Evolutionary conservation across 2,888 invertebrate genomes (phyloP).

Genomic region (Thelaira solivaga): DNA sequence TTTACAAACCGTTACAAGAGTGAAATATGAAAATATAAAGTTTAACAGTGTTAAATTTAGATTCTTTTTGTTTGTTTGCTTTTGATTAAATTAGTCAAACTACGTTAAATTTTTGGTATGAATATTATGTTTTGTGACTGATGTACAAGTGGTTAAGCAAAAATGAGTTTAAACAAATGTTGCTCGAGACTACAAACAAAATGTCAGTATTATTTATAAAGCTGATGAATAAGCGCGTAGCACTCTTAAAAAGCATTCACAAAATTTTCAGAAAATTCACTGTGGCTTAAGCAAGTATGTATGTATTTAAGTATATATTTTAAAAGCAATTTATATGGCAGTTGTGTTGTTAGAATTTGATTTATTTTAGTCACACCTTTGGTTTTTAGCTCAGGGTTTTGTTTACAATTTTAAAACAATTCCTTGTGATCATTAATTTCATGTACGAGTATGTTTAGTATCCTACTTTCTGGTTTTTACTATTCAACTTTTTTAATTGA

Average conservation of each 20-base stretch:
- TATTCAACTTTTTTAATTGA: not conserved
- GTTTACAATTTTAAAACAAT: constrained; percentile 14
- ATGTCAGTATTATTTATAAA: constrained; percentile 17
- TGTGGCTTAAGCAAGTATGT: constrained; percentile 1
- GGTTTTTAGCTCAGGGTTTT: constrained; percentile 25
- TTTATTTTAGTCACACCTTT: constrained; percentile 49
- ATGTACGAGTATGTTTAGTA: not conserved
- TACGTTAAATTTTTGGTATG: constrained; percentile 4
- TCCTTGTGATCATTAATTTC: constrained; percentile 19
- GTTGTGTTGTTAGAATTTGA: constrained; percentile 41
- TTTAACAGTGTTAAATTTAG: not conserved
- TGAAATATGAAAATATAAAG: constrained; percentile 46
- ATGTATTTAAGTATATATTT: constrained; percentile 2
- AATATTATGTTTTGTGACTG: not conserved
- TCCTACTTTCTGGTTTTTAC: constrained; percentile 22
- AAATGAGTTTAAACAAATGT: not conserved
- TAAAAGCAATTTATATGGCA: constrained; percentile 30
- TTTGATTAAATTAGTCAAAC: constrained; percentile 7
- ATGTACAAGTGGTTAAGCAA: not conserved
- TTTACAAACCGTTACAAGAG: constrained; percentile 16
- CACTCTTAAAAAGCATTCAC: not conserved
- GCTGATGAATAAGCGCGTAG: constrained; percentile 29
- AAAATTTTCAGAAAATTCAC: not conserved
- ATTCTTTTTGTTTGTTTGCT: not conserved
- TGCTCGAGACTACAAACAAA: constrained; percentile 2